These are phyloP conservation scores for Antitype chi DNA, from an alignment of 2,888 invertebrate species.

Conservation along the genomic window DNA sequence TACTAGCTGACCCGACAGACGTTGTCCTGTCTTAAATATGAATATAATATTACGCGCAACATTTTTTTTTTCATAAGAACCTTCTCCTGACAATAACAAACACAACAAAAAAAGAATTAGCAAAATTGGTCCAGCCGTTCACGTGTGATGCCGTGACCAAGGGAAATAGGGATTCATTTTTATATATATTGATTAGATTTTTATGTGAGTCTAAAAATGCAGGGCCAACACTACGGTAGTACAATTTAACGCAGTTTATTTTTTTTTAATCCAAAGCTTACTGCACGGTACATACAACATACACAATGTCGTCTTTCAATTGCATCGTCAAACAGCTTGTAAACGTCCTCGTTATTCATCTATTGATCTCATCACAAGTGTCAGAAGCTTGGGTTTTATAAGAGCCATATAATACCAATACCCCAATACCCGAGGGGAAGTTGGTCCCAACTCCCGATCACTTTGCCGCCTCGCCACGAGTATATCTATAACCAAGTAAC, in stretches of 20 bases:
- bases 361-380: conserved; percentile 57
- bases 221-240: not conserved
- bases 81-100: no score
- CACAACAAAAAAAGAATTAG: no score
- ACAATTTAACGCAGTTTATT: not conserved
- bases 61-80: no score
- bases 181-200: no score
- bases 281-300: not conserved
- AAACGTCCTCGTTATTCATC: conserved; percentile 46
- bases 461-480: conserved; percentile 39
- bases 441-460: conserved; percentile 38
- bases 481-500: conserved; percentile 42
- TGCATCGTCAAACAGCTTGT: conserved; percentile 27
- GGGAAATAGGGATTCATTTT: no score
- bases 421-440: conserved; percentile 48
- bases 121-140: no score
- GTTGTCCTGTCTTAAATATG: no score
- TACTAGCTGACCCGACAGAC: no score
- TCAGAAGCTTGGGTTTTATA: conserved; percentile 57
- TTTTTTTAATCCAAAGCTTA: not conserved
- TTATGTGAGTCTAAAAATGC: no score
- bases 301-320: not conserved
- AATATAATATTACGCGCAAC: no score
- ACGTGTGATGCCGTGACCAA: no score
- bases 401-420: conserved; percentile 50